A percentile compares a stretch with the other conserved stretches of the same genome.
Evolutionary conservation across 1,140 invertebrate species (phyloP).

Genomic region (Aphidius gifuensis): DNA sequence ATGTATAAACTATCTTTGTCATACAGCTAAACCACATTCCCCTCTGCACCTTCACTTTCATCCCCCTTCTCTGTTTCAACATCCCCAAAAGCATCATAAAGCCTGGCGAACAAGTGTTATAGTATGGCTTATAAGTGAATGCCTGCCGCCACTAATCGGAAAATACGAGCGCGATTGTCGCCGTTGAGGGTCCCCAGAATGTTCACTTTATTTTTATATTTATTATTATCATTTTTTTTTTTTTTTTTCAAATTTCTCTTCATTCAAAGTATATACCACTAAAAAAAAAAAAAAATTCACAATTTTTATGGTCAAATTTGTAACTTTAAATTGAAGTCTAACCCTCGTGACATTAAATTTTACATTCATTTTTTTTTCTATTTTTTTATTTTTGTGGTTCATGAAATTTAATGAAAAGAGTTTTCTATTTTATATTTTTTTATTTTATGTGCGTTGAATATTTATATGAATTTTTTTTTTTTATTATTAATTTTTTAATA

Average conservation of each 20-base stretch:
- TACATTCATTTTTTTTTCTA: background rate
- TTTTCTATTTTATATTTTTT: no score
- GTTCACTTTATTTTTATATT: constrained; percentile 20
- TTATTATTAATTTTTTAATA: no score
- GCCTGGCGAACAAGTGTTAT: constrained; percentile 55
- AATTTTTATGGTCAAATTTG: constrained; percentile 26
- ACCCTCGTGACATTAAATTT: constrained; percentile 10
- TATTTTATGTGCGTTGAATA: no score
- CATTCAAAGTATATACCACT: no score
- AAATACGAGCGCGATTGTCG: constrained; percentile 55
- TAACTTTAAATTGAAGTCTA: constrained; percentile 22
- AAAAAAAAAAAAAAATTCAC: constrained; percentile 5
- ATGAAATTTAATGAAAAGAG: constrained; percentile 8
- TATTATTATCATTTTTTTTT: constrained; percentile 14
- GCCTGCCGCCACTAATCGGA: constrained; percentile 54
- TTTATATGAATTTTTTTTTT: no score
- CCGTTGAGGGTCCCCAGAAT: constrained; percentile 12
- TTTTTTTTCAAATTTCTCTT: background rate
- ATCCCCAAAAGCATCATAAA: constrained; percentile 43
- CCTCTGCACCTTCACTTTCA: constrained; percentile 4
- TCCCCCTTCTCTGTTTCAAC: constrained; percentile 10
- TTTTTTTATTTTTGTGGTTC: background rate
- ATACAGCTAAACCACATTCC: background rate
- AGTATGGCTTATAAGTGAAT: constrained; percentile 57
- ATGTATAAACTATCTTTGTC: background rate